Conservation (phyloP, 1,140 invertebrate species). For the Leptinotarsa undecemlineata region DNA sequence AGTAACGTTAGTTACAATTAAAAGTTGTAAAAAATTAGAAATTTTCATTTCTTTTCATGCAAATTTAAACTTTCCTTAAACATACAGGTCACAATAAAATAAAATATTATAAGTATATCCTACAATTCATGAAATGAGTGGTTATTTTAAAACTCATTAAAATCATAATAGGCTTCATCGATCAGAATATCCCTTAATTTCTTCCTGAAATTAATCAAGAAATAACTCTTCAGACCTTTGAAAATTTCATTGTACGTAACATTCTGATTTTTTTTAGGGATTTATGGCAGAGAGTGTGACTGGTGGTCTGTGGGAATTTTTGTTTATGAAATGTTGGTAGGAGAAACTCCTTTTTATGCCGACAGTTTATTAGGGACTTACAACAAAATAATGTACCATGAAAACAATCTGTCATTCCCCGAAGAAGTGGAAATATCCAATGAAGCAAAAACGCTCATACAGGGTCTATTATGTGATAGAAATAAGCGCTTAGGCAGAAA, state of each 20-base stretch:
- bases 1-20: too few species aligned
- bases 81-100: too few species aligned
- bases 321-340: slow-evolving; percentile 97
- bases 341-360: slow-evolving; percentile 99
- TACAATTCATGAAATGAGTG: too few species aligned
- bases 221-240: too few species aligned
- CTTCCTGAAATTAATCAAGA: too few species aligned
- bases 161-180: too few species aligned
- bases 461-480: slow-evolving; percentile 91
- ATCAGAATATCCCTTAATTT: too few species aligned
- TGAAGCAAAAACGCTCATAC: slow-evolving; percentile 91
- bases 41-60: too few species aligned
- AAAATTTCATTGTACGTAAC: neutral
- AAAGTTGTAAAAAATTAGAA: too few species aligned
- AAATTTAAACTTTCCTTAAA: too few species aligned
- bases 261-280: slow-evolving; percentile 59
- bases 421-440: slow-evolving; percentile 91
- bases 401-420: slow-evolving; percentile 94
- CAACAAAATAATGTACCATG: slow-evolving; percentile 98
- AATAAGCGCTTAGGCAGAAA: slow-evolving; percentile 88
- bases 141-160: too few species aligned
- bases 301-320: slow-evolving; percentile 99
- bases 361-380: slow-evolving; percentile 98
- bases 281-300: slow-evolving; percentile 95
- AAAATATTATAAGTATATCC: too few species aligned